Evolutionary conservation across 2,888 invertebrate species (phyloP).

Genomic region (Coenonympha glycerion): DNA sequence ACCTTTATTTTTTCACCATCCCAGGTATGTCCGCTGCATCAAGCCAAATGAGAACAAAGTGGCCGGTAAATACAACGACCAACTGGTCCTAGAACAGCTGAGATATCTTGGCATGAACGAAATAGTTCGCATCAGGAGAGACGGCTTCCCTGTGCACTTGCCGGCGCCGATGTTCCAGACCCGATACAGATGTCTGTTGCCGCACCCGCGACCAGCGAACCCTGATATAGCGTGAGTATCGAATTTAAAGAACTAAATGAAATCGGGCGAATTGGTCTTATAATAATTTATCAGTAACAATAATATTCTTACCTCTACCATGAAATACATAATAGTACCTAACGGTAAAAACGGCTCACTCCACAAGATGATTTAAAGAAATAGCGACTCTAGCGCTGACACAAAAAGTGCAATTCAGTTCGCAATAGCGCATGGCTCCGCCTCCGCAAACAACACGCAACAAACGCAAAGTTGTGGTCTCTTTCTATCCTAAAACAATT

Average conservation of each 20-base stretch:
- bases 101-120: constrained; percentile 95
- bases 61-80: constrained; percentile 85
- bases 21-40: constrained; percentile 91
- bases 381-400: too few relatives aligned
- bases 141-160: constrained; percentile 92
- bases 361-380: too few relatives aligned
- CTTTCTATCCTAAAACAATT: too few relatives aligned
- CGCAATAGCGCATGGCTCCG: too few relatives aligned
- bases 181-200: constrained; percentile 84
- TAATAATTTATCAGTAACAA: too few relatives aligned
- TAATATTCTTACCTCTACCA: too few relatives aligned
- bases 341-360: too few relatives aligned
- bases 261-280: too few relatives aligned
- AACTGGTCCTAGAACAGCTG: constrained; percentile 89
- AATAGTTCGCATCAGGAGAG: constrained; percentile 91
- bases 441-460: too few relatives aligned
- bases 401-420: too few relatives aligned
- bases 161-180: constrained; percentile 83
- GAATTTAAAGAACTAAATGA: background rate
- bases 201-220: constrained; percentile 52
- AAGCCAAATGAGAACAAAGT: constrained; percentile 92
- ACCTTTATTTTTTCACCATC: background rate
- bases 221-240: constrained; percentile 56
- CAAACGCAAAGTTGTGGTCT: too few relatives aligned
- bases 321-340: too few relatives aligned